A percentile compares a stretch with the other conserved stretches of the same genome.
Conservation (phyloP, 1,140 invertebrate species). For the Hyles vespertilio region DNA sequence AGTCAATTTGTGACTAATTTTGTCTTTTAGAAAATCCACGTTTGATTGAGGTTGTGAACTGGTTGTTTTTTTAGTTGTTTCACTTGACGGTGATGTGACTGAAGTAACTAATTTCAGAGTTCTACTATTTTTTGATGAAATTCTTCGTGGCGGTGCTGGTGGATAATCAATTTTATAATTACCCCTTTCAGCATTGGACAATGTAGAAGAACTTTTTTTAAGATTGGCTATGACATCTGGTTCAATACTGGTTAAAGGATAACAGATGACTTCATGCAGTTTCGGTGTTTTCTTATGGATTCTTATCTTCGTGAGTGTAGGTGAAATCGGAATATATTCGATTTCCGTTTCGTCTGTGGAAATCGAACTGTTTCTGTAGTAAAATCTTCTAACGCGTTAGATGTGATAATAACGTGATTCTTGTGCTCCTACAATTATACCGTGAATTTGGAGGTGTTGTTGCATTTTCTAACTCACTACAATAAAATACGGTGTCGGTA, state of each 20-base stretch:
- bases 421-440: conserved; percentile 56
- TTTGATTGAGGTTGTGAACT: conserved; percentile 52
- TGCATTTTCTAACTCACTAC: conserved; percentile 39
- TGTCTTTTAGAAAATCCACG: conserved; percentile 77
- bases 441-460: conserved; percentile 47
- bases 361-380: conserved; percentile 51
- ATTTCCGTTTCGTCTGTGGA: conserved; percentile 83
- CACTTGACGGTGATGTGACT: conserved; percentile 45
- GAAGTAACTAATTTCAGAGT: conserved; percentile 81
- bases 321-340: conserved; percentile 88
- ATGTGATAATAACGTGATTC: conserved; percentile 54
- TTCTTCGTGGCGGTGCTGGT: conserved; percentile 82
- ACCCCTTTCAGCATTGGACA: conserved; percentile 30
- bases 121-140: conserved; percentile 84
- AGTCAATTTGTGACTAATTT: conserved; percentile 76
- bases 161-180: conserved; percentile 41
- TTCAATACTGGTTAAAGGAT: conserved; percentile 74
- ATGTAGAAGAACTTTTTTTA: conserved; percentile 75
- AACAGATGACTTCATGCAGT: conserved; percentile 76
- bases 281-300: conserved; percentile 78
- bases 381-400: conserved; percentile 30
- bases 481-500: conserved; percentile 33
- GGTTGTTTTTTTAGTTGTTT: conserved; percentile 28
- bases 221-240: conserved; percentile 43
- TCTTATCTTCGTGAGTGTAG: conserved; percentile 86